phyloP scores from a whole-genome alignment of 2,888 invertebrate genomes.

The Ophonus ardosiacus region DNA sequence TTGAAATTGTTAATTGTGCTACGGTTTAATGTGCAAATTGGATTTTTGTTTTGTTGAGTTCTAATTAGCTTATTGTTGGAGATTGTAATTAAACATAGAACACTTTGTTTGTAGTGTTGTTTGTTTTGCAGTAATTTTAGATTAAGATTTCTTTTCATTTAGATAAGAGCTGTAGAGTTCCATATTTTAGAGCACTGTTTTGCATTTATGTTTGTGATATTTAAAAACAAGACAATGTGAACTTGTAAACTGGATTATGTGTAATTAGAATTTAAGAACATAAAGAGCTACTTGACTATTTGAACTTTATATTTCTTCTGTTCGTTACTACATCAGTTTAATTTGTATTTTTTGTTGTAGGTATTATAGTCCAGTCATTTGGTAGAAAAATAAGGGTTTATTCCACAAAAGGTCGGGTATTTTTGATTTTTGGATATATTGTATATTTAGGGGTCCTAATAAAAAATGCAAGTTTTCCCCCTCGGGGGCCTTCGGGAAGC shows the following conservation, averaged over 20 bases:
- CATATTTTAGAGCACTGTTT: not conserved
- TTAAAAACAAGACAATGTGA: not conserved
- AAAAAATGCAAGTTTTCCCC: too few species aligned
- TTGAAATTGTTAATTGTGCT: constrained; percentile 40
- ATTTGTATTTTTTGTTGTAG: too few species aligned
- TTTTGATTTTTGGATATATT: too few species aligned
- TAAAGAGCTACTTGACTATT: too few species aligned
- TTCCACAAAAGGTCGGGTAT: too few species aligned
- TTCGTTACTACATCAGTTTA: too few species aligned
- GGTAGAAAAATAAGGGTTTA: too few species aligned
- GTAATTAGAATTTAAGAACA: too few species aligned
- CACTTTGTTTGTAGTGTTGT: constrained; percentile 29
- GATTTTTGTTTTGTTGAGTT: constrained; percentile 39
- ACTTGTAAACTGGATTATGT: not conserved
- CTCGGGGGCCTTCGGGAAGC: too few species aligned
- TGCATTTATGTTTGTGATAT: not conserved
- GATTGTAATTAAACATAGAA: constrained; percentile 33
- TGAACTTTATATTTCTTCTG: too few species aligned
- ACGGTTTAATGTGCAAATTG: constrained; percentile 39
- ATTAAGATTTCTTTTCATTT: constrained; percentile 25
- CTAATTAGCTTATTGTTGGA: constrained; percentile 23
- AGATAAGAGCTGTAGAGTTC: not conserved
- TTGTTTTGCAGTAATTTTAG: constrained; percentile 26
- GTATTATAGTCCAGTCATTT: too few species aligned
- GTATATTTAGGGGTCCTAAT: too few species aligned